Evolutionary conservation across 2,888 invertebrate species (phyloP), one percentile per base, ranked within the genome.

Genomic region (Cybosia mesomella): DNA sequence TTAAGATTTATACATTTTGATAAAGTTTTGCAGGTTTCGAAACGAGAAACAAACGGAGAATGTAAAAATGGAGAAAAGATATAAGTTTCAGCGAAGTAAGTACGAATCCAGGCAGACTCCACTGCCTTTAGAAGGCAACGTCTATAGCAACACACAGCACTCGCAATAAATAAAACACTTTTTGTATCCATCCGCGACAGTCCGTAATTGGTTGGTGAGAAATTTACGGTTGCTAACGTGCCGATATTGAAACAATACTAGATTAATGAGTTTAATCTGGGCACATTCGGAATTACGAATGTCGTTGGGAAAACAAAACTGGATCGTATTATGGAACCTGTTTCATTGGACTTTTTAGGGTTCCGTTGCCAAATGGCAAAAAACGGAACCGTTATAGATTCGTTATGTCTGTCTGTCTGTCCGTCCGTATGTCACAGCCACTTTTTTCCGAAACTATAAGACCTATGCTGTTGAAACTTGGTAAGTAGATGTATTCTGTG

Each of bases 181-280:
- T 83, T 85, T 84, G 83, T 80, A 70, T 77, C 73, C 70, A 73
- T 78, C 74, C 69, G 68, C 69, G 79, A 83, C 81, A 82, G 79
- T 68, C 74, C 76, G 85, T 87, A 87, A 89, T 88, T 85, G 86
- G 76, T 84, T 80, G 81, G 82, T 79, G 76, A 72, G 77, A 81
- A 88, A 88, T 89, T 87, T 89, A 89, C 88, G 80, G 88, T 81
- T 80, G 82, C 83, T 81, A 80, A 77, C 70, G 77, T 80, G 72
- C 75, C 82, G 83, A 86, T 87, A 88, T 89, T 87, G 87, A 85
- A 85, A 84, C 85, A 83, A 84, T 82, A 79, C 81, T 75, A 79
- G 86, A 89, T 88, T 88, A 89, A 89, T 89, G 89, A 85, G 84
- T 88, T 89, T 86, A 83, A 85, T 85, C 83, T 78, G 49, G 73